Evolutionary conservation across 2,888 invertebrate genomes (phyloP).

Genomic region (Diaphora mendica): DNA sequence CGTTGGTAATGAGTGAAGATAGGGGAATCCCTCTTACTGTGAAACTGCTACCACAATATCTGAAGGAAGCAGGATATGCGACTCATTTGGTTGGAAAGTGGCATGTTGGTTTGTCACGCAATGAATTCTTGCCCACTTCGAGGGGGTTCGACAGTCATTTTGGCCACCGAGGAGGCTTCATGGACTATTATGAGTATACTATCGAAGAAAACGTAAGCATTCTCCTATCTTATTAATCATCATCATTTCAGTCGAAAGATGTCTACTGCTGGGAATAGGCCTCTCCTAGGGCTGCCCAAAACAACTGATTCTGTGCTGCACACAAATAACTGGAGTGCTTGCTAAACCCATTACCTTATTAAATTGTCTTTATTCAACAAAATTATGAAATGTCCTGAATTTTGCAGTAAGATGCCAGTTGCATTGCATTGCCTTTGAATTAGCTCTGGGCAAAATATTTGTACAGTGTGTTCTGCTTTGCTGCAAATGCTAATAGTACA

Average conservation of each 20-base stretch:
- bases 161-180: slow-evolving; percentile 94
- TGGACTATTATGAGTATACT: slow-evolving; percentile 91
- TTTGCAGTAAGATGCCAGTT: not conserved
- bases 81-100: slow-evolving; percentile 94
- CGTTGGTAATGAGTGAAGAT: slow-evolving; percentile 75
- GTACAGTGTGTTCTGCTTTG: not conserved
- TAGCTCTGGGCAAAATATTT: not conserved
- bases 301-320: too few species aligned
- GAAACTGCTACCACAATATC: slow-evolving; percentile 87
- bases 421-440: too few species aligned
- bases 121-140: slow-evolving; percentile 88
- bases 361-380: not conserved
- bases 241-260: too few species aligned
- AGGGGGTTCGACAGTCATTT: slow-evolving; percentile 94
- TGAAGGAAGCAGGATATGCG: slow-evolving; percentile 89
- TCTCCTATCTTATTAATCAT: not conserved
- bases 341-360: not conserved
- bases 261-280: too few species aligned
- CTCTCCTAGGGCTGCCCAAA: too few species aligned
- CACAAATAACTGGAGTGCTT: too few species aligned
- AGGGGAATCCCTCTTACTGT: slow-evolving; percentile 78
- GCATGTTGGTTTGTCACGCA: slow-evolving; percentile 87
- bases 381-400: not conserved
- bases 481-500: not conserved
- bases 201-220: slow-evolving; percentile 67